Percentiles rank a stretch among this genome's conserved stretches.
phyloP scores from a whole-genome alignment of 2,888 invertebrate genomes.

The Pilophorus perplexus region DNA sequence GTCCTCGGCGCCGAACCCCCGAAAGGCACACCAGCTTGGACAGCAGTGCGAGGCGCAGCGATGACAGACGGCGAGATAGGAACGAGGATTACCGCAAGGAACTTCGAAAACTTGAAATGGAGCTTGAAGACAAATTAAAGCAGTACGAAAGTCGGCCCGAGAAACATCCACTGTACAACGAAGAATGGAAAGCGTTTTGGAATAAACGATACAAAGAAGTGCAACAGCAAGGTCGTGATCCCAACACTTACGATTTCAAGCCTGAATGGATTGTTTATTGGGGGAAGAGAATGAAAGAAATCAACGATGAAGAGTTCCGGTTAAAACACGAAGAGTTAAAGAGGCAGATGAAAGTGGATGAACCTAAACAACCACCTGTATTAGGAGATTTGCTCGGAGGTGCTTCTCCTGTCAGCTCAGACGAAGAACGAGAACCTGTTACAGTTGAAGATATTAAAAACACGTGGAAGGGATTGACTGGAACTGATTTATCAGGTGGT shows the following conservation, averaged over 20 bases:
- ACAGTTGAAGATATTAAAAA: slow-evolving; percentile 49
- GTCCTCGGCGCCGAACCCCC: slow-evolving; percentile 3
- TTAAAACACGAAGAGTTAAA: slow-evolving; percentile 67
- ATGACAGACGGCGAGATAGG: not conserved
- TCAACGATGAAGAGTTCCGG: slow-evolving; percentile 68
- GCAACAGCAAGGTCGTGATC: slow-evolving; percentile 66
- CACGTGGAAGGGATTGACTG: slow-evolving; percentile 50
- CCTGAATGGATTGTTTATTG: slow-evolving; percentile 86
- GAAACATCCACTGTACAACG: slow-evolving; percentile 81
- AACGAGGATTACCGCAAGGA: slow-evolving; percentile 61
- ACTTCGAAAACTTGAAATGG: slow-evolving; percentile 53
- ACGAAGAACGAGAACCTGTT: slow-evolving; percentile 48
- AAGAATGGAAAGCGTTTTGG: slow-evolving; percentile 90
- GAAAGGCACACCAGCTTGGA: no score
- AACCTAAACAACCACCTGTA: slow-evolving; percentile 25
- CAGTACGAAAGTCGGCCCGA: slow-evolving; percentile 82
- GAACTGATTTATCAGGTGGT: slow-evolving; percentile 49
- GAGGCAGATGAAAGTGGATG: slow-evolving; percentile 52
- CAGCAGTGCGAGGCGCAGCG: not conserved
- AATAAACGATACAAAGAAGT: slow-evolving; percentile 77
- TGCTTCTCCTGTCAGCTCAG: slow-evolving; percentile 48
- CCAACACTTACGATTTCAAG: slow-evolving; percentile 78
- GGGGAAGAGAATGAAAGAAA: slow-evolving; percentile 76
- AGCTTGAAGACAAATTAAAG: slow-evolving; percentile 55
- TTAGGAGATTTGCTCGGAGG: slow-evolving; percentile 42